Base-by-base conservation (phyloP, 2,113 vertebrate species). In the Tenrec ecaudatus region DNA sequence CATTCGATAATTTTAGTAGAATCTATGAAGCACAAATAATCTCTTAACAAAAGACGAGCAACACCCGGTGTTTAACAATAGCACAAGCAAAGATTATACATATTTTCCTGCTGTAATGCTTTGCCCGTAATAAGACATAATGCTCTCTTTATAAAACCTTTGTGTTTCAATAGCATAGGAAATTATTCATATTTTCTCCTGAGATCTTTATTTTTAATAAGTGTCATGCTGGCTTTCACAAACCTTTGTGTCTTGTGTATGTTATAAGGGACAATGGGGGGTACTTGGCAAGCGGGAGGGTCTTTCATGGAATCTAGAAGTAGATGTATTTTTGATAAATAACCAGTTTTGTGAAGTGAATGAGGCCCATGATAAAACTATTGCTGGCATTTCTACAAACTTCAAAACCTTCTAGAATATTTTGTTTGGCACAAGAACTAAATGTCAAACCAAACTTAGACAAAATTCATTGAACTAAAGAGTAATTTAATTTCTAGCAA, bases 21-120 rank as follows among this genome's bases (percentile, higher is more conserved):
- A 92, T 53, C 47, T 47, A 71, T 58, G 43, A 78, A 76, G 57
- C 40, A 81, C 36, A 91, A 93, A 93, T 83, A 91, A 62, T 73
- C 88, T 68, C 23, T 91, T 93, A 77, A 84, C 29, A 89, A 93
- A 96, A 95, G 85, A 75, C 81, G 81, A 89, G 73, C 31, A 84
- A 43, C 82, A 89, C 78, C 60, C 94, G 92, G 43, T 89, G 60
- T 78, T 95, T 89, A 87, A 75, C 36, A 87, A 73, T 91, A 83
- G 53, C 68, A 40, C 68, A 94, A 69, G 43, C 75, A 68, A 73
- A 92, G 92, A 95, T 82, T 40, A 60, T 53, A 31, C 43, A 84
- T 31, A 87, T 80, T 76, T 85, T 87, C 68, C 88, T 89, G 1
- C 80, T 92, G 66, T 60, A 22, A 83, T 95, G 53, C 82, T 86